Evolutionary conservation across 2,888 invertebrate species (phyloP).

Genomic region (Dryadula phaetusa): DNA sequence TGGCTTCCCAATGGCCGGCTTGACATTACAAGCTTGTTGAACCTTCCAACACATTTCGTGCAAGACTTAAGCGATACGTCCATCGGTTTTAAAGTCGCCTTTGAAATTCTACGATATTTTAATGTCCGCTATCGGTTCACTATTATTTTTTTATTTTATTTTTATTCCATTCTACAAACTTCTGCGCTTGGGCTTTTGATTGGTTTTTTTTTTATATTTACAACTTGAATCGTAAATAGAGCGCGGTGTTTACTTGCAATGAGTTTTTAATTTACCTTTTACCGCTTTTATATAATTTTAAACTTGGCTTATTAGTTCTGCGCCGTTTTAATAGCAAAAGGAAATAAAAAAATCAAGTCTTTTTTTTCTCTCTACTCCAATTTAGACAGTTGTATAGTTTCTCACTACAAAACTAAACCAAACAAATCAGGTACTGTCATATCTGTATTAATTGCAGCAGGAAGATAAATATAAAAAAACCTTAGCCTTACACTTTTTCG

Average conservation of each 20-base stretch:
- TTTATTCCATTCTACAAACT: constrained; percentile 51
- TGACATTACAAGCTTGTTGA: constrained; percentile 37
- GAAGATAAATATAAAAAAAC: too few relatives aligned
- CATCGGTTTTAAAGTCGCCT: constrained; percentile 47
- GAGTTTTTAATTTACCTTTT: constrained; percentile 50
- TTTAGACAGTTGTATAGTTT: too few relatives aligned
- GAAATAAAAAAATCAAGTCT: not conserved
- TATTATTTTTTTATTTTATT: constrained; percentile 55
- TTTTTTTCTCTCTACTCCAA: not conserved
- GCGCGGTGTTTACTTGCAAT: constrained; percentile 52
- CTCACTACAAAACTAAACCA: too few relatives aligned
- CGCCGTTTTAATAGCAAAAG: not conserved
- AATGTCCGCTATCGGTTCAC: constrained; percentile 79
- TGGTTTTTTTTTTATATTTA: constrained; percentile 67
- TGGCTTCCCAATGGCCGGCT: constrained; percentile 30
- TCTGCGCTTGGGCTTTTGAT: constrained; percentile 52
- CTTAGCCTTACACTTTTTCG: too few relatives aligned
- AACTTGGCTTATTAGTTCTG: constrained; percentile 18
- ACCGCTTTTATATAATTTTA: constrained; percentile 34
- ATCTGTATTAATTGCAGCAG: too few relatives aligned
- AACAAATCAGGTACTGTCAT: too few relatives aligned
- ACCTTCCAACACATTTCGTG: constrained; percentile 35
- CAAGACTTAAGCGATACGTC: constrained; percentile 33
- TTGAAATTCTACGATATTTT: constrained; percentile 82
- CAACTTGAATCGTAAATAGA: constrained; percentile 58